Evolutionary conservation across 2,888 invertebrate species (phyloP).

Genomic region (Thymelicus sylvestris): DNA sequence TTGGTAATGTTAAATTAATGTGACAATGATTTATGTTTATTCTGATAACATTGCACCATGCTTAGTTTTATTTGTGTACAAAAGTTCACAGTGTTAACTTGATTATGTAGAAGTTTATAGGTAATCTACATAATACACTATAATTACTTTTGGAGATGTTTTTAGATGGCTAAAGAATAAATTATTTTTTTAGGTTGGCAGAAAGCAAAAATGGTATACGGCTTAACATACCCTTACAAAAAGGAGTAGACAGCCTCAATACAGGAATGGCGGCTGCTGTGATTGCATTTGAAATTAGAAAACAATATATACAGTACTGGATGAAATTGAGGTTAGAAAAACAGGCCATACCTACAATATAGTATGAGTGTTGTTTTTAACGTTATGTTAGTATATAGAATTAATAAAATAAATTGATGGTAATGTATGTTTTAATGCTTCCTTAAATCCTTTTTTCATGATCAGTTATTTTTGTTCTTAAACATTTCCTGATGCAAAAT

Average conservation of each 20-base stretch:
- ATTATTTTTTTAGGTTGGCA: constrained; percentile 78
- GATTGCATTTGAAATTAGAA: constrained; percentile 92
- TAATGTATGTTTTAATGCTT: background rate
- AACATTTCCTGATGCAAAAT: too few relatives aligned
- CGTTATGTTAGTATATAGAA: background rate
- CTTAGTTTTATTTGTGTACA: too few relatives aligned
- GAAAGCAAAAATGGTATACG: constrained; percentile 84
- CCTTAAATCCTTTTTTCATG: too few relatives aligned
- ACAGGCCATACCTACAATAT: constrained; percentile 49
- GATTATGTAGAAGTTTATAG: too few relatives aligned
- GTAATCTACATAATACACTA: too few relatives aligned
- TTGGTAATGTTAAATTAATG: too few relatives aligned
- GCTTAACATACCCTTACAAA: constrained; percentile 91
- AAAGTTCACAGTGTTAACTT: too few relatives aligned
- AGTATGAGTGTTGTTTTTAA: constrained; percentile 35
- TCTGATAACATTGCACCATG: too few relatives aligned
- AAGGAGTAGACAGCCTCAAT: constrained; percentile 93
- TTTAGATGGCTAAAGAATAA: background rate
- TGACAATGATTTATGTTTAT: too few relatives aligned
- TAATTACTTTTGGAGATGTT: too few relatives aligned
- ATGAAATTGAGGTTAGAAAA: constrained; percentile 57
- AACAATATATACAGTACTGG: constrained; percentile 83
- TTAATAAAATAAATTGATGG: background rate
- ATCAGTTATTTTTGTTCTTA: too few relatives aligned
- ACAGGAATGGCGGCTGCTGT: constrained; percentile 92